phyloP scores from a whole-genome alignment of 1,140 invertebrate species.

The Drosophila fuyamai region DNA sequence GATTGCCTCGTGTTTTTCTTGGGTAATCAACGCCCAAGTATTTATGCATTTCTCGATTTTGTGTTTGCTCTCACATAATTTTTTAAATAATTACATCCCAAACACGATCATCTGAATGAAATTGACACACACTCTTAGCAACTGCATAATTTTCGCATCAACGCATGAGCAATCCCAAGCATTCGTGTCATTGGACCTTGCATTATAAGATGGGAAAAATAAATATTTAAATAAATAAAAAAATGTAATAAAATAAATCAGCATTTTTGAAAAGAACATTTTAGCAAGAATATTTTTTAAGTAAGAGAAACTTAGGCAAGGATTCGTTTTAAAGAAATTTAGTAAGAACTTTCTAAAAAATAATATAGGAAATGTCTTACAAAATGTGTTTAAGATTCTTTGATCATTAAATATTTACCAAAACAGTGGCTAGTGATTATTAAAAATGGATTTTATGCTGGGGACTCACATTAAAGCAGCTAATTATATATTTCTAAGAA shows the following conservation, averaged over 20 bases:
- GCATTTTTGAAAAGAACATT: too few species aligned
- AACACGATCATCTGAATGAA: constrained; percentile 14
- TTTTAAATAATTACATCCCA: constrained; percentile 30
- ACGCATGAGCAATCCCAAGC: constrained; percentile 1
- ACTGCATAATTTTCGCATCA: constrained; percentile 50
- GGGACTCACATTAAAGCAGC: not conserved
- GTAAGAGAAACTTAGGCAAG: too few species aligned
- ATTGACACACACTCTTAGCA: constrained; percentile 47
- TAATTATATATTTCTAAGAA: not conserved
- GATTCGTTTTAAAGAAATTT: too few species aligned
- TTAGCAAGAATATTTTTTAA: too few species aligned
- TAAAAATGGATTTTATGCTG: too few species aligned
- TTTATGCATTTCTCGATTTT: constrained; percentile 26
- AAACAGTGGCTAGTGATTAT: not conserved
- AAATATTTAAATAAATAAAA: not conserved
- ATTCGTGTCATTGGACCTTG: constrained; percentile 55
- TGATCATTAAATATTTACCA: too few species aligned
- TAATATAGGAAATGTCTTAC: too few species aligned
- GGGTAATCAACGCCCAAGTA: constrained; percentile 31
- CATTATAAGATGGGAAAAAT: constrained; percentile 9
- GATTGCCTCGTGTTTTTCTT: constrained; percentile 24
- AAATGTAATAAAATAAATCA: not conserved
- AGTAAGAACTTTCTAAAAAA: too few species aligned
- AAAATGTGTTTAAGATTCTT: too few species aligned
- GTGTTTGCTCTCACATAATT: constrained; percentile 45